Evolutionary conservation across 2,113 vertebrate species (phyloP), one percentile per base, ranked within the genome.

Genomic region (Cacatua alba): DNA sequence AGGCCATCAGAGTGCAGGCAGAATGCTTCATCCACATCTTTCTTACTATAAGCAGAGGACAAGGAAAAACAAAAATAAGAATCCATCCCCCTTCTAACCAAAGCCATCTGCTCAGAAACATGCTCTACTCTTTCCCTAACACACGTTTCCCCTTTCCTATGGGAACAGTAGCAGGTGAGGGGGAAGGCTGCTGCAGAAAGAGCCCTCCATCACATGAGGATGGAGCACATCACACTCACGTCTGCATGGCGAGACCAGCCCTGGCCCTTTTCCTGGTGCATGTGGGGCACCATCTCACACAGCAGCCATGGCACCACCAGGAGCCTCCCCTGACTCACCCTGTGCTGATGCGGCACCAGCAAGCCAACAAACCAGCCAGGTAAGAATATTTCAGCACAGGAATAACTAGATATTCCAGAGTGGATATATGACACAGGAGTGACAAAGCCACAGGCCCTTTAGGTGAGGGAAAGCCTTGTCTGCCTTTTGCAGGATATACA

Each of bases 351-450:
- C 63, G 60, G 64, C 35, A 41, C 23, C 82, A 37, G 67, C 76
- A 88, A 93, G 86, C 76, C 92, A 64, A 91, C 67, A 49, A 96
- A 97, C 95, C 88, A 93, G 92, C 94, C 44, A 16, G 82, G 95
- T 72, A 29, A 86, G 95, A 72, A 65, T 63, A 15, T 24, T 62
- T 17, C 52, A 69, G 91, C 52, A 91, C 78, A 65, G 1, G n/a
- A 77, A 29, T 29, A 71, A 64, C 57, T 17, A 82, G 80, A 55
- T 43, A 31, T 18, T 43, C 6, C 0, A 53, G 55, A 57, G 76
- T 15, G 37, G 17, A 41, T 16, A 84, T 28, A 25, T 65, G 69
- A 81, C 57, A 69, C 7, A 3, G n/a, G 3, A 35, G 46, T 82
- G 62, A 91, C 69, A 62, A 5, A 68, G 41, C 28, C 28, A 17